phyloP scores from a whole-genome alignment of 2,113 vertebrate genomes.

The Silurus glanis region DNA sequence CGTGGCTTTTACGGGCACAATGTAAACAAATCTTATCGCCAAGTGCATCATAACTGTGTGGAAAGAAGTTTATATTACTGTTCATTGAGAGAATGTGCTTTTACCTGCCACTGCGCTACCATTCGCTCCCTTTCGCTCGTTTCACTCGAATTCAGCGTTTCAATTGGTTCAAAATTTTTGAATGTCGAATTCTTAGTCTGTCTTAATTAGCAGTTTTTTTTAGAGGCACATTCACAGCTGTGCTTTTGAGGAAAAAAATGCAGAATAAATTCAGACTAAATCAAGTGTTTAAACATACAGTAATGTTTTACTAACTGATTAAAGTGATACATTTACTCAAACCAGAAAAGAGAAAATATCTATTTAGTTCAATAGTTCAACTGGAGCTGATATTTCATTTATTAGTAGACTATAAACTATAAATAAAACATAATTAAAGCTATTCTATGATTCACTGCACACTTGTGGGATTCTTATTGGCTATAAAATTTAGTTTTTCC shows the following conservation, averaged over 20 bases:
- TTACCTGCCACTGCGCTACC: background rate
- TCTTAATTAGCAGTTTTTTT: background rate
- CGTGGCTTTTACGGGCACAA: constrained; percentile 37
- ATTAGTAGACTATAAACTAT: too few species aligned
- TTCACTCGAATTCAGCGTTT: background rate
- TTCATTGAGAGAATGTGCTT: background rate
- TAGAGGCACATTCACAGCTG: background rate
- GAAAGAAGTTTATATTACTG: constrained; percentile 19
- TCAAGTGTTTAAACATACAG: background rate
- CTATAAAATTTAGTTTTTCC: too few species aligned
- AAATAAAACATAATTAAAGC: too few species aligned
- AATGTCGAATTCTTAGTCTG: background rate
- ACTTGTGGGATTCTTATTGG: too few species aligned
- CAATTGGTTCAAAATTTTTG: too few species aligned
- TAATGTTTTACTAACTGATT: background rate
- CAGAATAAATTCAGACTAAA: background rate
- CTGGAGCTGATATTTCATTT: too few species aligned
- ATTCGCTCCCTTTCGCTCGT: background rate
- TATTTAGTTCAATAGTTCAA: too few species aligned
- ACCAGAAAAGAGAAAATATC: too few species aligned
- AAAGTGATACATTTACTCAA: background rate
- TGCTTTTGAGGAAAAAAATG: background rate
- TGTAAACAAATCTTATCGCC: constrained; percentile 39
- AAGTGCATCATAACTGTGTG: background rate
- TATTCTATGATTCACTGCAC: too few species aligned